Evolutionary conservation across 1,140 invertebrate genomes (phyloP), one percentile per base, ranked within the genome.

Genomic region (Pollicipes pollicipes): DNA sequence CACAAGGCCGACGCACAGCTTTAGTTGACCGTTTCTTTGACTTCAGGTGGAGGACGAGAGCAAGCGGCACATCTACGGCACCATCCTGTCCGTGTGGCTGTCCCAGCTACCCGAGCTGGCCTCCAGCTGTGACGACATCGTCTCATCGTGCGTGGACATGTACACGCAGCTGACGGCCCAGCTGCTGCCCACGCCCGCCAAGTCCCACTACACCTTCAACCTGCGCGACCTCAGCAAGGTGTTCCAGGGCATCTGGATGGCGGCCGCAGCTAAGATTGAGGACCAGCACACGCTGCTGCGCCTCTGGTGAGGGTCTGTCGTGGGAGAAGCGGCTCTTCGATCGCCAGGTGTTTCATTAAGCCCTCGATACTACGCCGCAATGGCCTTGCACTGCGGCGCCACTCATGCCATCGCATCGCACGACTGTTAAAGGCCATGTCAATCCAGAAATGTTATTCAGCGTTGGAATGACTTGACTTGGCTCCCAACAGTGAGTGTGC

Each of bases 191-290:
- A 78, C 77, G 21, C 83, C 83, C 10, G 74, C 78, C 45, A 84
- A 84, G 75, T 83, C 81, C 21, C 83, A 84, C 73, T 84, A 84
- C 72, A 76, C 84, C 29, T 84, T 84, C 74, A 84, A 84, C 78
- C 79, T 97, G 75, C 83, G 93, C 71, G 91, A 94, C 78, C 93
- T 96, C 77, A 85, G 88, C 58, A 82, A 90, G 30, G 90, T 96
- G 30, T 88, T 69, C 64, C 64, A 66, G n/a, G 64, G 64, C 26
- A 82, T 97, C 26, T 78, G 64, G 64, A 66, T 66, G 64, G 64
- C 64, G 8, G n/a, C 64, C 27, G 27, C 64, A 4, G 26, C 3
- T n/a, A 66, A 29, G n/a, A 66, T 66, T 21, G 3, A 21, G 17
- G 64, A 29, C 13, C 64, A 28, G 64, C 27, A 8, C 1, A 29